Evolutionary conservation across 1,140 invertebrate species (phyloP), one percentile per base, ranked within the genome.

Genomic region (Antheraea pernyi): DNA sequence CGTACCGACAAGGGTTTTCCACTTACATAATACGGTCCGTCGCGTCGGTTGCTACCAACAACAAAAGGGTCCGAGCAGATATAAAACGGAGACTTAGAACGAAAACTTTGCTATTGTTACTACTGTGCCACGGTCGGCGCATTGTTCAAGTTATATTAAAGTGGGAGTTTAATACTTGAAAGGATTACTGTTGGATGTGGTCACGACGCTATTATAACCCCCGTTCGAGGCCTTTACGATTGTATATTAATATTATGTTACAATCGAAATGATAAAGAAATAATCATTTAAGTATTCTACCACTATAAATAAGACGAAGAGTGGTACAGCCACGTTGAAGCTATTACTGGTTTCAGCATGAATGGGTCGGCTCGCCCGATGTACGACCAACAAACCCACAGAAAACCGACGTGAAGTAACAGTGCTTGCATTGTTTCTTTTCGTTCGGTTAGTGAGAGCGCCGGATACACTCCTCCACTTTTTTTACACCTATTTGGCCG

Each of bases 71-170:
- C 77, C 69, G 69, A 61, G 69, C 70, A 75, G 77, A 81, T 81
- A 81, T 82, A 86, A 86, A 86, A 81, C 77, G 75, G 77, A 79
- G 78, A 81, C 80, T 85, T 79, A 79, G 77, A 80, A 82, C 75
- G 79, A 79, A 83, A 86, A 85, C 79, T 86, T 86, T 75, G 71
- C 78, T 75, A 84, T 85, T 85, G 84, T 86, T 81, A 76, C 73
- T 76, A 72, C 77, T 73, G 75, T 79, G 79, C 77, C 74, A 78
- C 69, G 79, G 79, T 80, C 81, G 77, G 58, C 68, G 79, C 80
- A 85, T 86, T 86, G 84, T 86, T 86, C 83, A 79, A 81, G 70
- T 82, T 85, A 80, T 85, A 85, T 86, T 86, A 84, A 82, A 86
- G 80, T 81, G 77, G 73, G 76, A 80, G 76, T 84, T 82, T 81